These are phyloP conservation scores for Leucopternis melanops DNA, from an alignment of 2,113 vertebrate species.

Conservation along the genomic window DNA sequence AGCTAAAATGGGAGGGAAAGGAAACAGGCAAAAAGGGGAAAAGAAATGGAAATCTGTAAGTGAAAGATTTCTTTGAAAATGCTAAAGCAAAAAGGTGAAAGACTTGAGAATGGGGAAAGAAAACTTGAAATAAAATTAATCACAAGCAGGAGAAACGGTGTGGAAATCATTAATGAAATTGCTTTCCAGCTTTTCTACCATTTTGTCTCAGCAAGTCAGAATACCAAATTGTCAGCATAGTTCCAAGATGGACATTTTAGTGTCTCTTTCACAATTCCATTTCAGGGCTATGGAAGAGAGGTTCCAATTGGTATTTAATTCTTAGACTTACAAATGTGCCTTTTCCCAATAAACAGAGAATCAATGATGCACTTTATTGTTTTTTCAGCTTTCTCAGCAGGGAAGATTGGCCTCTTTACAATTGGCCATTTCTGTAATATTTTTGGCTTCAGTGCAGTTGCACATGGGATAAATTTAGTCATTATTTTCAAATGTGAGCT, in stretches of 20 bases:
- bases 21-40: neutral
- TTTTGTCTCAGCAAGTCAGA: neutral
- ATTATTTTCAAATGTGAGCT: too few relatives aligned
- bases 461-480: too few relatives aligned
- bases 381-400: constrained; percentile 43
- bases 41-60: neutral
- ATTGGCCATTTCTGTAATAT: too few relatives aligned
- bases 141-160: neutral
- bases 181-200: neutral
- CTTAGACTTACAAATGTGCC: neutral
- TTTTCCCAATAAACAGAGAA: neutral
- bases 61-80: neutral
- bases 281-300: neutral
- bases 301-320: neutral
- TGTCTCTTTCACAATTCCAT: neutral
- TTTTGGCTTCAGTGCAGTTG: too few relatives aligned
- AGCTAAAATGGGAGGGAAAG: neutral
- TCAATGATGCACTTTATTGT: neutral
- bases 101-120: neutral
- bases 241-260: neutral
- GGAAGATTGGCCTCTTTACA: neutral
- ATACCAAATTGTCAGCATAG: neutral
- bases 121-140: neutral
- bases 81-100: neutral
- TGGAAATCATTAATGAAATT: neutral